Base-by-base conservation (phyloP, 1,140 invertebrate genomes). In the Eulimnadia texana region DNA sequence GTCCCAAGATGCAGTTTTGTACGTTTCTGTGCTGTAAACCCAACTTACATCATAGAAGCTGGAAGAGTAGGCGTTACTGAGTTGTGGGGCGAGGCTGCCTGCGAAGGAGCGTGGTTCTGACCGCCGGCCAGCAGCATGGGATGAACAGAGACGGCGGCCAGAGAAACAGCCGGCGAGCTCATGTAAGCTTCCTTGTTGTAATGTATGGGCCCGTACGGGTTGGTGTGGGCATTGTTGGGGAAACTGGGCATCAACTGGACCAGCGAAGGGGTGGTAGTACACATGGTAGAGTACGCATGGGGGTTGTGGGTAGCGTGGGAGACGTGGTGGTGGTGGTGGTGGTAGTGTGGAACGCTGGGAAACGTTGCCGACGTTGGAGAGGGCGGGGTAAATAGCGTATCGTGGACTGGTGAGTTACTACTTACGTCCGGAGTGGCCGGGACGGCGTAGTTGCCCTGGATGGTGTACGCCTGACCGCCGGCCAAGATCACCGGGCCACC, bases 401-500 rank as follows among this genome's bases (percentile, higher is more conserved):
- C 27, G 27, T 49, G 33, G 60, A 52, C 27, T 64, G 60, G 25
- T 50, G 51, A 23, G 33, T 27, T 23, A 64, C 73, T 80, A 86
- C 87, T 86, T 85, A 92, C 89, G 79, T 91, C 89, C 74, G 82
- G 82, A 79, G 90, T 88, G 71, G 86, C 84, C 67, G 89, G 90
- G 72, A 94, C 86, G 71, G 89, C 89, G 78, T 92, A 93, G 79
- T 93, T 92, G 77, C 90, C 90, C 80, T 92, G 91, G 74, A 95
- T 89, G 72, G 91, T 92, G 79, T 92, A 96, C 66, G 91, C 91
- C 79, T 94, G 91, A 72, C 91, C 92, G 71, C 93, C 92, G 71
- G 92, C 90, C 74, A 94, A 83, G 73, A 93, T 93, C 68, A 96
- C 88, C 70, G 92, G 92, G 70, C 86, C 87, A 72, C 86, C 84